Evolutionary conservation across 2,888 invertebrate species (phyloP), one percentile per base, ranked within the genome.

Genomic region (Sesia bembeciformis): DNA sequence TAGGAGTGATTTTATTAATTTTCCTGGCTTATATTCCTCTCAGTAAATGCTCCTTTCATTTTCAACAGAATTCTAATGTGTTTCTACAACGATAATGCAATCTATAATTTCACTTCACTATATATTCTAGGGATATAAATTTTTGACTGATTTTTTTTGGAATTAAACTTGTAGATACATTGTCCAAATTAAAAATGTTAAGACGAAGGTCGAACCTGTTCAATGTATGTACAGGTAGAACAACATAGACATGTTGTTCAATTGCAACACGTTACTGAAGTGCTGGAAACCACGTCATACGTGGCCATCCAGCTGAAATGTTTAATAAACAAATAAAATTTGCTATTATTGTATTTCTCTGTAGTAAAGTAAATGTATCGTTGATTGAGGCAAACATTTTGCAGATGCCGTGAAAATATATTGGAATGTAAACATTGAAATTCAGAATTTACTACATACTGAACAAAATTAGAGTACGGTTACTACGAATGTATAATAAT

Each of bases 331-430:
- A 57, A 57, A 54, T 55, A 53, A 49, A 55, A 60, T 57, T 56
- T 59, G 55, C 57, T 53, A 57, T 52, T 54, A 56, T 52, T 23
- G 55, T 8, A 52, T 49, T 56, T 56, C 58, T 52, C 40, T 23
- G 56, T 51, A 58, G 23, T 49, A 46, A 46, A 46, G 46, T 38
- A 40, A 52, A 40, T 56, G 54, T 55, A 53, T 58, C 40, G 39
- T 49, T 53, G 54, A 51, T 23, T 49, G 51, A 51, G 39, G 39
- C 53, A 51, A 59, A 67, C 58, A 62, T 58, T 62, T 53, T 50
- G 56, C 67, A 71, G 66, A 63, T 65, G 61, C 54, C 55, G 56
- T 56, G 51, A 56, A 65, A 58, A 52, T 58, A 56, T 46, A 46
- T 46, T 46, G 6, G n/a, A 4, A 23, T 46, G 23, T 8, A 46